These are phyloP conservation scores for Lysandra coridon DNA, from an alignment of 2,888 invertebrate species.

Conservation along the genomic window DNA sequence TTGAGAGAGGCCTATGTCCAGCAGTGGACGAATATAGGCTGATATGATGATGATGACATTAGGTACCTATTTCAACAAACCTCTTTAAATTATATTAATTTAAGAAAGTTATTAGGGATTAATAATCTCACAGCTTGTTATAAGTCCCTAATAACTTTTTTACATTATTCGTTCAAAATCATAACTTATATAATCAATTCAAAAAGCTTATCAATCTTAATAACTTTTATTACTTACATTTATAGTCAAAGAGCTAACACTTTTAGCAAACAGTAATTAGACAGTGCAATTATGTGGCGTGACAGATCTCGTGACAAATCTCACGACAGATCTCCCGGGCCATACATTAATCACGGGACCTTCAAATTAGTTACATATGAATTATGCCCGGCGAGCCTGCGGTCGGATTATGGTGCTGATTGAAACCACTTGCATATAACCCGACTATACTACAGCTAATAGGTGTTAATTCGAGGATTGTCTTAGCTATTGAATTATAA, in stretches of 20 bases:
- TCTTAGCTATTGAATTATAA: not conserved
- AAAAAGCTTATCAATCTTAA: not conserved
- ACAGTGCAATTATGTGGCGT: constrained; percentile 22
- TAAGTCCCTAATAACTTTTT: too few relatives aligned
- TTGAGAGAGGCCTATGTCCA: too few relatives aligned
- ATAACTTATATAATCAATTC: not conserved
- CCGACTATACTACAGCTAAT: constrained; percentile 9
- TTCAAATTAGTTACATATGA: constrained; percentile 39
- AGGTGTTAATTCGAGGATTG: not conserved
- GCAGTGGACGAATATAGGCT: too few relatives aligned
- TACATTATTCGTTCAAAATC: too few relatives aligned
- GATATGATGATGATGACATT: too few relatives aligned
- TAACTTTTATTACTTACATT: not conserved
- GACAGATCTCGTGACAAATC: constrained; percentile 19
- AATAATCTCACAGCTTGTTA: too few relatives aligned
- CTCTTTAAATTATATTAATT: too few relatives aligned
- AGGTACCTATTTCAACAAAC: too few relatives aligned
- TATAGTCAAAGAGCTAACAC: not conserved
- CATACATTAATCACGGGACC: constrained; percentile 33
- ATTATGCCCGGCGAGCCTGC: constrained; percentile 40
- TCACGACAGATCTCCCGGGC: constrained; percentile 26
- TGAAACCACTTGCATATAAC: constrained; percentile 27
- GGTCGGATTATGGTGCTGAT: constrained; percentile 40
- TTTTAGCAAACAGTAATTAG: constrained; percentile 6
- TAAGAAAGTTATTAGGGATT: too few relatives aligned